Evolutionary conservation across 2,888 invertebrate genomes (phyloP).

Genomic region (Mechanitis messenoides): DNA sequence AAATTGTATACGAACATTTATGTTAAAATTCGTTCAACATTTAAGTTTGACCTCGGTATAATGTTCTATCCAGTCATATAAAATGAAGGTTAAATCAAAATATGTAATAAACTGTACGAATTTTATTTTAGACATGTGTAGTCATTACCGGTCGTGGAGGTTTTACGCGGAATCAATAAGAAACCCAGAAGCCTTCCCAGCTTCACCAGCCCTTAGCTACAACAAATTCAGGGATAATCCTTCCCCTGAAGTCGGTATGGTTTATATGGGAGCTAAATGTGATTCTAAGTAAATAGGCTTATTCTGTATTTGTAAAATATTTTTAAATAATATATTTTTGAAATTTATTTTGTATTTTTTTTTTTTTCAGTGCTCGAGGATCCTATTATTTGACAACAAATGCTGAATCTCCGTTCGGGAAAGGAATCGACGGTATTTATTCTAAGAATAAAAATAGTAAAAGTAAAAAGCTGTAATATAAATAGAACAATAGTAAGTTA

Average conservation of each 20-base stretch:
- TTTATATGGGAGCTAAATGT: constrained; percentile 68
- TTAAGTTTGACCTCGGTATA: constrained; percentile 5
- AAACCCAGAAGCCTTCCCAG: constrained; percentile 70
- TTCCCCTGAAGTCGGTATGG: constrained; percentile 60
- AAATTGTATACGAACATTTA: background rate
- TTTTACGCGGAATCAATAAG: constrained; percentile 78
- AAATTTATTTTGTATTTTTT: constrained; percentile 4
- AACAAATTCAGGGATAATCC: constrained; percentile 74
- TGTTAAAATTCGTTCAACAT: constrained; percentile 6
- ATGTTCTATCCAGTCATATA: constrained; percentile 1
- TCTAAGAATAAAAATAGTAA: constrained; percentile 51
- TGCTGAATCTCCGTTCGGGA: constrained; percentile 60
- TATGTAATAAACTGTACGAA: background rate
- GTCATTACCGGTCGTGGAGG: constrained; percentile 79
- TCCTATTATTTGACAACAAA: constrained; percentile 69
- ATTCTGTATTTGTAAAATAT: no score
- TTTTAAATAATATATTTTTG: background rate
- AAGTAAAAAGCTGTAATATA: constrained; percentile 27
- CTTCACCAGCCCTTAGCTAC: constrained; percentile 74
- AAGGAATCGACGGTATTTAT: constrained; percentile 64
- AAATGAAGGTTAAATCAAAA: background rate
- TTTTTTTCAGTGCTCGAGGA: constrained; percentile 61
- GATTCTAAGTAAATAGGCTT: constrained; percentile 49
- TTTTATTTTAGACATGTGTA: constrained; percentile 70
- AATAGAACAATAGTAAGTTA: constrained; percentile 1